These are phyloP conservation scores for Steatornis caripensis DNA, from an alignment of 2,113 vertebrate species.

Conservation along the genomic window DNA sequence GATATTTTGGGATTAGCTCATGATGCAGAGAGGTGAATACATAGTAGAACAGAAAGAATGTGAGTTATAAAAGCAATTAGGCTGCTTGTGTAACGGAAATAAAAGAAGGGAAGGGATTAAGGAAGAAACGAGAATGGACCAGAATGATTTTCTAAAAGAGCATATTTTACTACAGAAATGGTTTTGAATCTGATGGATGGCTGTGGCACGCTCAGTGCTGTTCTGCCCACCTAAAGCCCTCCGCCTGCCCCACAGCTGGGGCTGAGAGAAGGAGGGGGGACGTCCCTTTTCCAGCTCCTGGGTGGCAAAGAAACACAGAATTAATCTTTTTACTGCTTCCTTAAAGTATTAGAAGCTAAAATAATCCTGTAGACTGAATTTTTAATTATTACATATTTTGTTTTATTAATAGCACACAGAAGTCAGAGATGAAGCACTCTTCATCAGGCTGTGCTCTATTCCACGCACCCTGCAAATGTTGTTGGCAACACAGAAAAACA, in stretches of 20 bases:
- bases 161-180: not conserved
- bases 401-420: not conserved
- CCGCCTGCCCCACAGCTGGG: not conserved
- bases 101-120: not conserved
- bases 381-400: not conserved
- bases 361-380: not conserved
- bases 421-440: not conserved
- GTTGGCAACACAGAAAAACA: not conserved
- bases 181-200: not conserved
- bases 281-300: not conserved
- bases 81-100: not conserved
- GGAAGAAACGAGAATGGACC: not conserved
- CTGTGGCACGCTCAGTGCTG: not conserved
- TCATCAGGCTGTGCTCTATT: not conserved
- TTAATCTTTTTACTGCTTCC: not conserved
- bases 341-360: not conserved
- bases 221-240: not conserved
- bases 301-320: not conserved
- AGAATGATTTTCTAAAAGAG: not conserved
- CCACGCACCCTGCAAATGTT: not conserved
- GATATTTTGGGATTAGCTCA: not conserved
- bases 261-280: not conserved
- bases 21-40: not conserved
- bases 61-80: not conserved
- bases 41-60: not conserved